Evolutionary conservation across 2,113 vertebrate species (phyloP), one percentile per base, ranked within the genome.

Genomic region (Ascaphus truei): DNA sequence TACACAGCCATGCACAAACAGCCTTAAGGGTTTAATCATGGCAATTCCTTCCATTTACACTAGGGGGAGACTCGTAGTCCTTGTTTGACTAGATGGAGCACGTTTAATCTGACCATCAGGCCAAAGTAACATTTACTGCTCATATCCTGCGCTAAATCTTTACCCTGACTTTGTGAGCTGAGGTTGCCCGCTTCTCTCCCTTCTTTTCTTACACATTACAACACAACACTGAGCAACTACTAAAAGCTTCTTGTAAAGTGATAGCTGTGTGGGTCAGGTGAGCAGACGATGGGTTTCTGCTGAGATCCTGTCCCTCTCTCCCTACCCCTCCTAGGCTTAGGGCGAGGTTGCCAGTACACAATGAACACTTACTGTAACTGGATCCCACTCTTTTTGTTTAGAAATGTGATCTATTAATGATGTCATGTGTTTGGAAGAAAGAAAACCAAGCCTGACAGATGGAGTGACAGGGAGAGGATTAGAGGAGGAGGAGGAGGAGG

Each of bases 371-470:
- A 45, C 41, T 33, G 57, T 23, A 65, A 53, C 72, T 65, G 58
- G 7, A 53, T 41, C 76, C 34, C 43, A 5, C 4, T 12, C 41
- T 62, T 0, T 0, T 0, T 3, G 34, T 30, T 75, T 57, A 72
- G 73, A 62, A 71, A 75, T 7, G 56, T 0, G 23, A 80, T 25
- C 79, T 55, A 61, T 39, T 63, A 72, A 69, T 75, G 82, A 83
- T 62, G 77, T 83, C 83, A 83, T 37, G 43, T 55, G 1, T 69
- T 59, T 69, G 10, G 30, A 58, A 3, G 55, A 68, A 69, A 36
- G 30, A 18, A 51, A 47, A 67, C 41, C 25, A n/a, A n/a, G 29
- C 29, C 18, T 31, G 29, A 51, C 50, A 66, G 52, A 56, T 66
- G 36, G 50, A 55, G 43, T 37, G 26, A 51, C 25, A 65, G 62